A percentile compares a stretch with the other conserved stretches of the same genome.
These are phyloP conservation scores for Oxyura jamaicensis DNA, from an alignment of 2,113 vertebrate species.

Conservation along the genomic window DNA sequence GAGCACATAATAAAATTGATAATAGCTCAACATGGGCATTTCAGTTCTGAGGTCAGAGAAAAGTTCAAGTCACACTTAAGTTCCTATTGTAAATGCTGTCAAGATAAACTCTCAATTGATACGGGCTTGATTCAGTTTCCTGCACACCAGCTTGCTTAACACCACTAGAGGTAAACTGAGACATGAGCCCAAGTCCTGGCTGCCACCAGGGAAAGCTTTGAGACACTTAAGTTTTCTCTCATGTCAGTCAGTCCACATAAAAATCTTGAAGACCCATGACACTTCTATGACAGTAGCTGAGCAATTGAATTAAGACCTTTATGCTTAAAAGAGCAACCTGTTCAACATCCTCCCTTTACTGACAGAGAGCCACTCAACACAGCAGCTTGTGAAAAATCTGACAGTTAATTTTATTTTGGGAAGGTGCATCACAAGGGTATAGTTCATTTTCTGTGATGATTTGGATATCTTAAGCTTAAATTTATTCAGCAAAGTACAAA, in stretches of 20 bases:
- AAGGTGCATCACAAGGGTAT: neutral
- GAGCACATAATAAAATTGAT: neutral
- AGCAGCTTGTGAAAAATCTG: neutral
- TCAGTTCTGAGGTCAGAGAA: neutral
- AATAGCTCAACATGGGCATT: neutral
- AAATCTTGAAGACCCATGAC: neutral
- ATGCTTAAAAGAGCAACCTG: neutral
- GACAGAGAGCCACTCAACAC: neutral
- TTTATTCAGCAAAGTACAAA: neutral
- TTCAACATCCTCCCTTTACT: neutral
- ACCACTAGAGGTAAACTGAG: neutral
- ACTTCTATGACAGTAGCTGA: neutral
- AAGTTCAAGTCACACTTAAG: neutral
- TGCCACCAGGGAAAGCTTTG: neutral
- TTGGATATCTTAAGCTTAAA: neutral
- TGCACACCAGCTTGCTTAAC: neutral
- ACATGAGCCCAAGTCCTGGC: fast-evolving
- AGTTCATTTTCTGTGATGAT: neutral
- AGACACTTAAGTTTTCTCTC: neutral
- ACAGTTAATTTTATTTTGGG: neutral
- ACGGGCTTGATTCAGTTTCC: neutral
- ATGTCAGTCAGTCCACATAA: neutral
- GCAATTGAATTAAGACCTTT: neutral
- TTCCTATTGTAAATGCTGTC: neutral
- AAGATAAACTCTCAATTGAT: neutral